Base-by-base conservation (phyloP, 2,797 vertebrate species). In the Hylomyscus alleni region DNA sequence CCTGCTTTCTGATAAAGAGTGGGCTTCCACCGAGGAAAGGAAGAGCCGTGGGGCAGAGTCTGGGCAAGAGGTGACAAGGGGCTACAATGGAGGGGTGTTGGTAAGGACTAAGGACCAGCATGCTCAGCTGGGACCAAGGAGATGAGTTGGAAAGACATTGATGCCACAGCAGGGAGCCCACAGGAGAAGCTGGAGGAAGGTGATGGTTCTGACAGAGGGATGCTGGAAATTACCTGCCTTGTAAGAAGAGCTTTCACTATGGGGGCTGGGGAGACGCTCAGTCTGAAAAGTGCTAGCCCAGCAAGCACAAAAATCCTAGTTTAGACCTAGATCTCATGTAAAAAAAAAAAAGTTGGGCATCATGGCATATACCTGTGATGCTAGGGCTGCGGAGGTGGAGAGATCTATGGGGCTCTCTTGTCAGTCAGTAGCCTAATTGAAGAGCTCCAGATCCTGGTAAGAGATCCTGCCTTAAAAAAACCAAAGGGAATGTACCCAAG, bases 91-190 rank as follows among this genome's bases (percentile, higher is more conserved):
- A 47, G n/a, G 56, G 34, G 15, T 72, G 4, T 1, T 0, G 3
- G 56, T 4, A 58, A 89, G 84, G 44, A 47, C 0, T 1, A 40
- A 67, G 50, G 11, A 6, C 54, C n/a, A 47, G 24, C 0, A 50
- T 20, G 47, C 62, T n/a, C 78, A 17, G 40, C 12, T 47, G 62
- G 65, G 62, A 9, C 47, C 4, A 58, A 65, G 75, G 58, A 4
- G 9, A 62, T 17, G 20, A 17, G 54, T 13, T 13, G 24, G 54
- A 14, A 31, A 40, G 40, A 14, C 34, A 3, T 2, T 1, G 26
- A 73, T 19, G 24, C 0, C 0, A 19, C 34, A 52, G 40, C 13
- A 40, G 58, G 24, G 15, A 15, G 52, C 1, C 1, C 13, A 40
- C 34, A 34, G 65, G 34, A 9, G 6, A 67, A 87, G 75, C 19